Percentiles rank a stretch among this genome's conserved stretches.
phyloP scores from a whole-genome alignment of 2,797 vertebrate species.

The Darevskia mixta region DNA sequence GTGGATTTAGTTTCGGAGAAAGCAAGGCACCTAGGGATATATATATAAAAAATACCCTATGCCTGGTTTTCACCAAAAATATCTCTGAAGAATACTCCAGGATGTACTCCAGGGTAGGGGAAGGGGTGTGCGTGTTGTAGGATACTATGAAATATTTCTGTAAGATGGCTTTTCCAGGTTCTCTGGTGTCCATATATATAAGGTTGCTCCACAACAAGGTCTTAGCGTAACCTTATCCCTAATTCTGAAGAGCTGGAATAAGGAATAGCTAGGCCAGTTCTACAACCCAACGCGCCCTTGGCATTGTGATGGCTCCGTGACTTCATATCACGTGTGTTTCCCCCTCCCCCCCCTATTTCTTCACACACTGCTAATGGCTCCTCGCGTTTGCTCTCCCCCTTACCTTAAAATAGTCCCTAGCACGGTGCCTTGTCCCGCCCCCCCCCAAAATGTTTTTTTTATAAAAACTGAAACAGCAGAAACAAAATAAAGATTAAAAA shows the following conservation, averaged over 20 bases:
- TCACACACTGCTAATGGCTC: slow-evolving; percentile 27
- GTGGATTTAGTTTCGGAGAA: neutral
- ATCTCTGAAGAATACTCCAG: slow-evolving; percentile 41
- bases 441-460: too few species aligned
- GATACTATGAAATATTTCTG: slow-evolving; percentile 47
- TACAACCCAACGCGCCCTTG: slow-evolving; percentile 38
- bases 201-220: slow-evolving; percentile 31
- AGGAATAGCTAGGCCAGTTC: slow-evolving; percentile 41
- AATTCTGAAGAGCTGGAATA: slow-evolving; percentile 9
- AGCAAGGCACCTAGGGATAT: slow-evolving; percentile 21
- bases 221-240: neutral
- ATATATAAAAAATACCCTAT: slow-evolving; percentile 3
- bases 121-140: slow-evolving; percentile 16
- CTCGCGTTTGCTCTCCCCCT: slow-evolving; percentile 39
- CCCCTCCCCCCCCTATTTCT: slow-evolving; percentile 25
- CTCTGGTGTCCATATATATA: neutral
- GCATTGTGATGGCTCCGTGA: slow-evolving; percentile 41
- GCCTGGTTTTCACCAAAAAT: slow-evolving; percentile 14
- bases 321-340: slow-evolving; percentile 22
- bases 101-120: slow-evolving; percentile 13
- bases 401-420: slow-evolving; percentile 41
- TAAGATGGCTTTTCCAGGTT: slow-evolving; percentile 38
- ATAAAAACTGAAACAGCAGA: too few species aligned
- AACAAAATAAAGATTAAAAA: too few species aligned
- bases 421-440: slow-evolving; percentile 49